Evolutionary conservation across 2,113 vertebrate species (phyloP).

Genomic region (Coptodon bakossiorum): DNA sequence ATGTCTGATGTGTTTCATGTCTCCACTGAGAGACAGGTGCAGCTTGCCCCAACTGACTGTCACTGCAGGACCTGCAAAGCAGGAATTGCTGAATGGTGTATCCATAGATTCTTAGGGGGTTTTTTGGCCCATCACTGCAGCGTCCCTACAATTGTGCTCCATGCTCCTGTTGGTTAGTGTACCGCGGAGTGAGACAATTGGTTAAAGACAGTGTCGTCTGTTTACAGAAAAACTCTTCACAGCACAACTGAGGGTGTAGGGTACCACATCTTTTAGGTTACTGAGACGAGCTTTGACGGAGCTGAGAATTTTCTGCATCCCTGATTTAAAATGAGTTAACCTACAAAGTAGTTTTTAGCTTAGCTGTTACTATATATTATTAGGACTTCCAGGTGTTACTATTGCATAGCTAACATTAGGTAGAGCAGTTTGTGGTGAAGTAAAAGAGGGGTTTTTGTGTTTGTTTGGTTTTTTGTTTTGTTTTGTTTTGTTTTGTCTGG

Average conservation of each 20-base stretch:
- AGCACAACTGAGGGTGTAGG: background rate
- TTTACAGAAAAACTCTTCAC: background rate
- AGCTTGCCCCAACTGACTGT: background rate
- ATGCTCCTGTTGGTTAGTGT: background rate
- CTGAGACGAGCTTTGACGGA: background rate
- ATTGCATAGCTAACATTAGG: background rate
- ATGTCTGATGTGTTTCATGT: background rate
- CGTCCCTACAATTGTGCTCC: background rate
- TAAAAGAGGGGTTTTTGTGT: background rate
- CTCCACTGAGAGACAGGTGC: background rate
- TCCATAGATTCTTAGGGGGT: background rate
- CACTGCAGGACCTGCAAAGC: background rate
- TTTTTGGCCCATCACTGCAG: background rate
- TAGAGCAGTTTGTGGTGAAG: background rate
- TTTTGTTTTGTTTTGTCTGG: too few species aligned
- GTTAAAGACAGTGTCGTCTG: background rate
- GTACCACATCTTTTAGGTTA: background rate
- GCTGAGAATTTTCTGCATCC: background rate
- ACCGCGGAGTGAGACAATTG: background rate
- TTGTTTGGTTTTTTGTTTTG: too few species aligned
- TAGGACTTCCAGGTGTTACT: background rate
- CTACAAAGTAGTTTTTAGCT: background rate
- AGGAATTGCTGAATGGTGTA: background rate
- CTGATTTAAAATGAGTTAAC: background rate
- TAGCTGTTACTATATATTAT: background rate